Evolutionary conservation across 2,797 vertebrate species (phyloP), one percentile per base, ranked within the genome.

Genomic region (Garrulus glandarius): DNA sequence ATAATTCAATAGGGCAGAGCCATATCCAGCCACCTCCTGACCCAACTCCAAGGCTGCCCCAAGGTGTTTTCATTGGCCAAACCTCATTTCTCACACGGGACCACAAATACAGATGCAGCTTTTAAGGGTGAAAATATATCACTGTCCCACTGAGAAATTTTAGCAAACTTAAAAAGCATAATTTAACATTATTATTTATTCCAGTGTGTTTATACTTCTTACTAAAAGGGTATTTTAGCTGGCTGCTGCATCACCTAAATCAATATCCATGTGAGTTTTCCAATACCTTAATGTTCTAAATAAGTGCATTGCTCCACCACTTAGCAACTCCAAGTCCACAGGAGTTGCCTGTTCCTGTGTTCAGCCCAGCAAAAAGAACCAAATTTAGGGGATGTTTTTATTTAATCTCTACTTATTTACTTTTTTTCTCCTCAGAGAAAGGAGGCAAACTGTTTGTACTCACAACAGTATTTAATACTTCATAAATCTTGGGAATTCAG

Each of bases 101-200:
- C 34, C 83, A 93, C 71, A 71, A 93, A 87, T 5, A 53, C 75
- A 93, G 72, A 44, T 9, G 55, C 76, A 81, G 92, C 90, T 94
- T 84, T 93, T 92, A 95, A 64, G 77, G 60, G 30, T 44, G 57
- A 55, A 84, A 95, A 94, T 94, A 88, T 9, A 85, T 96, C 91
- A 90, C 50, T 89, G 84, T 75, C 91, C 49, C 52, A 71, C 21
- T 41, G 75, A 92, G 81, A 49, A 92, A 85, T 93, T 94, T 80
- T 22, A 93, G 83, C 46, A 67, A 91, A 91, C 83, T 72, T 56
- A 64, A 61, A 87, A 77, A 77, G 78, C 84, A 22, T 89, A 63
- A 93, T 94, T 93, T 89, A 93, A 44, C 83, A 86, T 84, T 69
- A 43, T 94, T 95, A 90, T 93, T 97, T 94, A 95, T 89, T 69